phyloP scores from a whole-genome alignment of 1,140 invertebrate species.

The Nymphalis io region DNA sequence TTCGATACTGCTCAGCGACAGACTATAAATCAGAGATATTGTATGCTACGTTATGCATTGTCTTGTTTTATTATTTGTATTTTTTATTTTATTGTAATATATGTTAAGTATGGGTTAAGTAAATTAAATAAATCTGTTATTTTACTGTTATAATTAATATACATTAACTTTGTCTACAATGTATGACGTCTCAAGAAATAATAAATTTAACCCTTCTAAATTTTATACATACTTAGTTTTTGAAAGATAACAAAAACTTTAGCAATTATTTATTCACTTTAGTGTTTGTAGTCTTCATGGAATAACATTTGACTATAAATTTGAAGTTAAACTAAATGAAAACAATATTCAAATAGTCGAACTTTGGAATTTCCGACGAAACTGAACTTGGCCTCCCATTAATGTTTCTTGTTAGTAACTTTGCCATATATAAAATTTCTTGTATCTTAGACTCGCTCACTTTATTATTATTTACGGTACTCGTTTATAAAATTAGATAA shows the following conservation, averaged over 20 bases:
- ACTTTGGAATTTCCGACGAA: background rate
- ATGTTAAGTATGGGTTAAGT: too few relatives aligned
- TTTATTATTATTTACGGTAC: constrained; percentile 25
- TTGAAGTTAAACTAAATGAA: constrained; percentile 1
- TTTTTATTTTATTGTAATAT: too few relatives aligned
- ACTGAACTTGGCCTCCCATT: background rate
- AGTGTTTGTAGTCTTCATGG: background rate
- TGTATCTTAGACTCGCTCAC: background rate
- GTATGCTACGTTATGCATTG: too few relatives aligned
- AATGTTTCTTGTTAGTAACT: constrained; percentile 1
- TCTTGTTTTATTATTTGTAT: too few relatives aligned
- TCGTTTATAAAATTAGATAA: constrained; percentile 8
- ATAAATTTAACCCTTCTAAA: too few relatives aligned
- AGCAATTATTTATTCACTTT: background rate
- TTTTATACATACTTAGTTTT: too few relatives aligned
- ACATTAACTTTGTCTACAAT: too few relatives aligned
- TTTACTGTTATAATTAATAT: too few relatives aligned
- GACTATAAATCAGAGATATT: too few relatives aligned
- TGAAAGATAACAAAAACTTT: background rate
- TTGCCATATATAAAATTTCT: constrained; percentile 6
- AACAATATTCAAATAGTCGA: constrained; percentile 1
- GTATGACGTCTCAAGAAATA: too few relatives aligned
- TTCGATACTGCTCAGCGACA: too few relatives aligned
- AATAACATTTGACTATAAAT: constrained; percentile 3
- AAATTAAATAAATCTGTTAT: too few relatives aligned